Conservation (phyloP, 2,113 vertebrate species). For the Sciurus niger region DNA sequence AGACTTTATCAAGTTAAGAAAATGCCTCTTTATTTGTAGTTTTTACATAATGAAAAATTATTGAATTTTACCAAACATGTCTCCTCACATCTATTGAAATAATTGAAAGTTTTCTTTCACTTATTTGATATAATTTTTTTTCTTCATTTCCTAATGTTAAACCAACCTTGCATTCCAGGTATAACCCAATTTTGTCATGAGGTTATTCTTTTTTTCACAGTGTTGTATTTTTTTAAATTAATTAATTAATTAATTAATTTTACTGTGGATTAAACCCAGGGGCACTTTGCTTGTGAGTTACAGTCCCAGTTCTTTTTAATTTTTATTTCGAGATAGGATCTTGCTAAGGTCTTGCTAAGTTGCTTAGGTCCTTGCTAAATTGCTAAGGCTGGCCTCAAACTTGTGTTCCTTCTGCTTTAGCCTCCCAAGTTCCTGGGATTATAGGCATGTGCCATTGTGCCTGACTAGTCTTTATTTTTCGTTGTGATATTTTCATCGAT, state of each 20-base stretch:
- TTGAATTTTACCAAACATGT: not conserved
- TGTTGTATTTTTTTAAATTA: too few relatives aligned
- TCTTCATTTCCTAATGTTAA: not conserved
- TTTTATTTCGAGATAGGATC: too few relatives aligned
- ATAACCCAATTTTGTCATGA: not conserved
- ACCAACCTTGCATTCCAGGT: not conserved
- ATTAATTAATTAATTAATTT: too few relatives aligned
- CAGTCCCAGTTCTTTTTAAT: too few relatives aligned
- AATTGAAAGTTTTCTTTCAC: not conserved
- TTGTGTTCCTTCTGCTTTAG: too few relatives aligned
- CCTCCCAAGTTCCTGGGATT: too few relatives aligned
- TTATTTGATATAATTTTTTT: not conserved
- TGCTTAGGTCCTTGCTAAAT: too few relatives aligned
- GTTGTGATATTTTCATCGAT: not conserved
- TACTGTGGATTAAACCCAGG: too few relatives aligned
- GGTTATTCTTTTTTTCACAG: not conserved
- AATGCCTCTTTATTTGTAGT: not conserved
- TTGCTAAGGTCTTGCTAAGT: too few relatives aligned
- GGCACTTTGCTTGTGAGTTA: too few relatives aligned
- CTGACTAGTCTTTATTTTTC: not conserved
- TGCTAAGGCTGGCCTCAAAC: too few relatives aligned
- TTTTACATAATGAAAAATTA: not conserved
- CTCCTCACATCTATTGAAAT: not conserved
- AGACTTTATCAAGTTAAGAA: not conserved
- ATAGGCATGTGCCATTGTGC: too few relatives aligned